Base-by-base conservation (phyloP, 2,113 vertebrate species). In the Tinamus guttatus region DNA sequence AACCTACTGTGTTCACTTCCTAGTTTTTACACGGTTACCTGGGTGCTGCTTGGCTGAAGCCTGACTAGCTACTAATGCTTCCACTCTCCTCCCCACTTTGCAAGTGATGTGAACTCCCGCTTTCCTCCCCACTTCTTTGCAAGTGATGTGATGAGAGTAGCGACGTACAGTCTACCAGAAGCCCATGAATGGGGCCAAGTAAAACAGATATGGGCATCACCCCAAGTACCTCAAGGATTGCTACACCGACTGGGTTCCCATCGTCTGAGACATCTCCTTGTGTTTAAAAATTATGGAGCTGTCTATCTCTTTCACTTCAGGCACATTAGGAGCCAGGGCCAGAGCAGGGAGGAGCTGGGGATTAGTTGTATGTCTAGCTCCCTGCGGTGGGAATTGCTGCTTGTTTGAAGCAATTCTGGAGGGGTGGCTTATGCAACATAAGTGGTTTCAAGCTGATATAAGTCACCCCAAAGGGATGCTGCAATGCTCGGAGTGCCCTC, bases 401-500 rank as follows among this genome's bases (percentile, higher is more conserved):
- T 93, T 94, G 84, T 75, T 41, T 68, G 77, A 86, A 90, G 58
- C 36, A 67, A 58, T 85, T 81, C 87, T 79, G 77, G 43, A 89
- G 47, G 67, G 32, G 54, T 6, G 24, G 27, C 49, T 80, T 80
- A 76, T 0, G 0, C 0, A 0, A 32, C 76, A 41, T 59, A 62
- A 80, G 32, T 1, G 16, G 18, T 84, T 86, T 75, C 60, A 7
- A 0, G 1, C 4, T 3, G 7, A 19, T 65, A 49, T 62, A 81
- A 73, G 65, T 71, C 41, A n/a, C 47, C 10, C 34, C 77, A 73
- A n/a, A 71, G 47, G 28, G 56, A 19, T 70, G 14, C 79, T 47
- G 36, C 1, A 7, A 47, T 1, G 0, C 15, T 47, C 63, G 51
- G 0, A 0, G 0, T 1, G 2, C 38, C n/a, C 84, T 22, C 28